Conservation (phyloP, 2,113 vertebrate species). For the Brienomyrus brachyistius region DNA sequence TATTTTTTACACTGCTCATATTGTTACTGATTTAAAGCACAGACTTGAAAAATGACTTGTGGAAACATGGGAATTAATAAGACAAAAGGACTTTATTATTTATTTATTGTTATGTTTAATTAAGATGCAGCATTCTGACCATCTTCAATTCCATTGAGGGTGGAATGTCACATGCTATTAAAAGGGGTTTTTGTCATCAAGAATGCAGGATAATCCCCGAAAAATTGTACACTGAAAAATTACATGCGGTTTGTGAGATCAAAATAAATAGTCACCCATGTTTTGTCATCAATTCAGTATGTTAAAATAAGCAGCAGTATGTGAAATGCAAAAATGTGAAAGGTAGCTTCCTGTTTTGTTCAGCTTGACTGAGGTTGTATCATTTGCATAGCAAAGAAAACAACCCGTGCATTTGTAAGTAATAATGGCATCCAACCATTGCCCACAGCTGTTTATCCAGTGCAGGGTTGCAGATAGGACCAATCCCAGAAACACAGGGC, state of each 20-base stretch:
- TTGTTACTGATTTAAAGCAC: neutral
- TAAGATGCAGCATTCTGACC: neutral
- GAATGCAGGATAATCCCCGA: neutral
- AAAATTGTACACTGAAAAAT: neutral
- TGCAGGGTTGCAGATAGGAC: neutral
- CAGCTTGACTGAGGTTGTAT: neutral
- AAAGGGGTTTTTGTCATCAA: neutral
- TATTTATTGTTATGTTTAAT: neutral
- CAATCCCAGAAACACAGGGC: neutral
- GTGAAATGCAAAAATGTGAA: neutral
- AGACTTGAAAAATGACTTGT: neutral
- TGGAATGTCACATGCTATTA: neutral
- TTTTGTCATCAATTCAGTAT: neutral
- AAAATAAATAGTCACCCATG: neutral
- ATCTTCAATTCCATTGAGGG: neutral
- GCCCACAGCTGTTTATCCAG: neutral
- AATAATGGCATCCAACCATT: neutral
- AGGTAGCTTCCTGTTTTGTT: neutral
- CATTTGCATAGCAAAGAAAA: neutral
- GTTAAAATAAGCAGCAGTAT: neutral
- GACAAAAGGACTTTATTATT: neutral
- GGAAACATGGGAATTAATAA: neutral
- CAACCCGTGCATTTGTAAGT: neutral
- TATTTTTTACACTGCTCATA: neutral
- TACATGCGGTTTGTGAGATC: neutral